A percentile compares a stretch with the other conserved stretches of the same genome.
Conservation (phyloP, 2,797 vertebrate genomes). For the Enteromius paludinosus region DNA sequence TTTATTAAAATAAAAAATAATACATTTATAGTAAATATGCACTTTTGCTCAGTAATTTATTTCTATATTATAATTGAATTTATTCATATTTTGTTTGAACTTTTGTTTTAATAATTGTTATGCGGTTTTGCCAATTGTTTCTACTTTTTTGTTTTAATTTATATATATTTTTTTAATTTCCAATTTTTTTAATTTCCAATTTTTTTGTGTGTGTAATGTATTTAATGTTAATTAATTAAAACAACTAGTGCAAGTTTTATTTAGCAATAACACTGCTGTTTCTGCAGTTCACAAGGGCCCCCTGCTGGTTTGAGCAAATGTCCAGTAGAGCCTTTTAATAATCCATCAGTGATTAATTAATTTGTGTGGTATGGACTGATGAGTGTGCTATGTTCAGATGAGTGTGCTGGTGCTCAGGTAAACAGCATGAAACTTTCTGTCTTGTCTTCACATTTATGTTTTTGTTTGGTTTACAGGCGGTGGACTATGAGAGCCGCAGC, state of each 20-base stretch:
- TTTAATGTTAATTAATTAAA: background rate
- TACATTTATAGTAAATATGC: background rate
- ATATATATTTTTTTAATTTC: too few relatives aligned
- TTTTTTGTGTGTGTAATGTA: background rate
- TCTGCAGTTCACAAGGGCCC: background rate
- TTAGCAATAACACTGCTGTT: background rate
- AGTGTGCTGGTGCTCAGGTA: background rate
- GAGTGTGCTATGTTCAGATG: background rate
- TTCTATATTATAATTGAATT: background rate
- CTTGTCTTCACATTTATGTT: background rate
- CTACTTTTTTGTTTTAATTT: too few relatives aligned
- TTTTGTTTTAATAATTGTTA: background rate
- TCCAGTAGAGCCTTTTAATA: background rate
- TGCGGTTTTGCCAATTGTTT: too few relatives aligned
- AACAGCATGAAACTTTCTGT: background rate
- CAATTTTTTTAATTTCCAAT: too few relatives aligned
- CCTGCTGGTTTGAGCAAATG: background rate
- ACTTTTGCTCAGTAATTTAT: background rate
- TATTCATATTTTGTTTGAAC: background rate
- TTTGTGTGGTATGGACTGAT: background rate
- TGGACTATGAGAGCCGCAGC: constrained; percentile 88
- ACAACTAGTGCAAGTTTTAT: background rate
- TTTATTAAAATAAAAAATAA: background rate
- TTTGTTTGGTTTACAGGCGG: constrained; percentile 65
- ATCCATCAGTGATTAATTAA: background rate